A percentile compares a stretch with the other conserved stretches of the same genome.
Evolutionary conservation across 2,888 invertebrate species (phyloP).

Genomic region (Harmothoe impar): DNA sequence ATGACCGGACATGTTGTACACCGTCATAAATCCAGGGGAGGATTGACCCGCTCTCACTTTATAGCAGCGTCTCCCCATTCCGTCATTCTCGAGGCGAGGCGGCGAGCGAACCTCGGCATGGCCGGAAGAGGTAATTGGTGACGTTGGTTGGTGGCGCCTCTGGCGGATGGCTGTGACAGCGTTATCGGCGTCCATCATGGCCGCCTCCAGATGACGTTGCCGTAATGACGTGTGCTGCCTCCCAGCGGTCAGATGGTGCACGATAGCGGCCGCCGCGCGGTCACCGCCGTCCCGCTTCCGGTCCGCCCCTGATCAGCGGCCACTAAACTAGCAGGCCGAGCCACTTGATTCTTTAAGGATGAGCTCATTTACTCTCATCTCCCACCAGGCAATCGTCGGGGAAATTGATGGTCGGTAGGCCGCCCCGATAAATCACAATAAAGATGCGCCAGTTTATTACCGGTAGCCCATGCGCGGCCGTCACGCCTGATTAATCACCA

Average conservation of each 20-base stretch:
- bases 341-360: constrained; percentile 57
- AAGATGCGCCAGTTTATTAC: constrained; percentile 45
- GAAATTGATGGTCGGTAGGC: constrained; percentile 40
- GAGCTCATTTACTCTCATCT: neutral
- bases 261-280: neutral
- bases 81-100: no score
- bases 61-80: no score
- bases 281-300: neutral
- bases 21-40: neutral
- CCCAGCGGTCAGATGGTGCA: constrained; percentile 59
- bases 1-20: constrained; percentile 13
- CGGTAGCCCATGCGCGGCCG: neutral
- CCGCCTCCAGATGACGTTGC: neutral
- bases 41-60: neutral
- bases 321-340: neutral
- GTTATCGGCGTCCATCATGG: constrained; percentile 49
- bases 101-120: neutral
- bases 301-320: constrained; percentile 17
- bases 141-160: constrained; percentile 19
- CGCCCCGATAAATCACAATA: constrained; percentile 50
- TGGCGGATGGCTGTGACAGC: neutral
- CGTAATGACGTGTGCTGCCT: constrained; percentile 57
- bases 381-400: neutral
- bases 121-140: constrained; percentile 37
- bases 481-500: constrained; percentile 44